Base-by-base conservation (phyloP, 2,113 vertebrate genomes). In the Vicugna pacos region DNA sequence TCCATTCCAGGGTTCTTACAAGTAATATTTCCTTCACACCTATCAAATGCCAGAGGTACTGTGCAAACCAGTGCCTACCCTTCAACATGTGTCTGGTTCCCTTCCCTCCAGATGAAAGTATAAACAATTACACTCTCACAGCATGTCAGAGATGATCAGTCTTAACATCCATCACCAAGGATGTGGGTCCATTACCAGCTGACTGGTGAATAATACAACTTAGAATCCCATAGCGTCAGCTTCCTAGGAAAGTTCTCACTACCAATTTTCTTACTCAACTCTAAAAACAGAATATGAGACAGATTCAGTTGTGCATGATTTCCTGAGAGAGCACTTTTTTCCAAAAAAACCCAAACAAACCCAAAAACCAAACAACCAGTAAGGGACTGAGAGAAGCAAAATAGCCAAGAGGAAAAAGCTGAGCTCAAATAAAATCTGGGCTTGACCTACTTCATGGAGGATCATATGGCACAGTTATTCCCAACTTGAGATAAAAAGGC, bases 101-200 rank as follows among this genome's bases (percentile, higher is more conserved):
- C 5, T 62, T 52, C 11, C 67, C 24, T 15, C 54, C 13, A 28
- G 5, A 30, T 30, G 6, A 46, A 70, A 17, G 8, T 38, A 15
- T 65, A 32, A 67, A 69, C 10, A 72, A 0, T 76, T 46, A 28
- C 5, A 38, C 4, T 52, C 32, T 38, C 14, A 11, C 46, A 82
- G 2, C 12, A 46, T 64, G 22, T 30, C 67, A 67, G n/a, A 24
- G 32, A 58, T 38, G 42, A 24, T 67, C 35, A 54, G 7, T 10
- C 3, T 50, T 8, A 35, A 35, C 0, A 12, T 0, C 10, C 20
- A 42, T 48, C 26, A 30, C 9, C 24, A 12, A 46, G 9, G 19
- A 67, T 72, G 2, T 70, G 50, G 32, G 32, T 20, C 32, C 52
- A 24, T 56, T 87, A 32, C 17, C 32, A 60, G 24, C 52, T 80